Evolutionary conservation across 2,113 vertebrate genomes (phyloP), one percentile per base, ranked within the genome.

Genomic region (Acanthochromis polyacanthus): DNA sequence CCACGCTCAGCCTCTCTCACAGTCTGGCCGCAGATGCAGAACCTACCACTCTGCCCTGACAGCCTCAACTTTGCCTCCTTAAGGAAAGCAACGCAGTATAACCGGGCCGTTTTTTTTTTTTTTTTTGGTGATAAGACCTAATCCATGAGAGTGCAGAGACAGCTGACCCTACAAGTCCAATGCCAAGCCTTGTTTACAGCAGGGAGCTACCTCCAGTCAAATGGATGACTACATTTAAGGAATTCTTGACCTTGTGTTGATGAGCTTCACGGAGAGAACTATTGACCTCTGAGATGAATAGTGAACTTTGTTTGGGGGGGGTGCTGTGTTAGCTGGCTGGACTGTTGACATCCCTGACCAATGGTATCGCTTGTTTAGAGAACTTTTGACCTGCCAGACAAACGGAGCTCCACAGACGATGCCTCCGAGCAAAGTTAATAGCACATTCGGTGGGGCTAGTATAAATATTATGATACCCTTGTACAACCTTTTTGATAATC

Each of bases 281-380:
- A 69, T 82, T 91, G 91, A 93, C 92, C 91, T 83, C 83, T 75
- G 61, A 60, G 89, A 86, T 91, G 83, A 90, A 86, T 88, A 46
- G 83, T 92, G 82, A 88, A 90, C 86, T 84, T 87, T 93, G 83
- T 91, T 83, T 86, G 16, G 63, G 52, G 63, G 52, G 20, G n/a
- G 56, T n/a, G 67, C 69, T 75, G 43, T 74, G 66, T 60, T 75
- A 68, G 56, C 71, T 67, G 61, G 69, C 68, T 70, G 36, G 67
- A 80, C 73, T 86, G 76, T 87, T 84, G 85, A 91, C 79, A 68
- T 84, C 79, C 38, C 56, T 84, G 81, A 90, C 89, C 87, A 80
- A 78, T 82, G 71, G 69, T 63, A 77, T 76, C 61, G 52, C 77
- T 89, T 91, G 86, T 90, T 92, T 87, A 68, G 84, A 83, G 83